A percentile compares a stretch with the other conserved stretches of the same genome.
These are phyloP conservation scores for Aurelia coerulea DNA, from an alignment of 30 jellyfish, hydroid and myxozoan genomes.

Conservation along the genomic window DNA sequence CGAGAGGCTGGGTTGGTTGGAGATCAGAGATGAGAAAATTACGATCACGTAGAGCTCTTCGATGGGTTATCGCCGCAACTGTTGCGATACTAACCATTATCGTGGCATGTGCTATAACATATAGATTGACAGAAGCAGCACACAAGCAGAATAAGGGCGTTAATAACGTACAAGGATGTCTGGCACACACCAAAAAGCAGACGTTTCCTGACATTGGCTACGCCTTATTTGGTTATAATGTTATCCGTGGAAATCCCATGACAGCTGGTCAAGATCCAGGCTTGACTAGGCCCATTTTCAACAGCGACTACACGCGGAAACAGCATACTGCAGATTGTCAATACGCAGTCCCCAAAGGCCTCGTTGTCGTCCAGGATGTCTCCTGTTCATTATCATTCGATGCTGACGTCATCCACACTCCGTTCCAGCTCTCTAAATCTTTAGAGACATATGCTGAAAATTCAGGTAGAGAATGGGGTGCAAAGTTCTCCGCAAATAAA, in stretches of 20 bases:
- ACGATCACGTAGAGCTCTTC: too few relatives aligned
- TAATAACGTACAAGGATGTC: not conserved
- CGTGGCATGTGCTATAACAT: too few relatives aligned
- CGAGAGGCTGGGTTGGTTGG: not conserved
- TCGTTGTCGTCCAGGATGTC: slow-evolving; percentile 59
- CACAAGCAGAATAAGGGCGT: not conserved
- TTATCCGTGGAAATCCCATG: slow-evolving; percentile 55
- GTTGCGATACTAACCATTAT: too few relatives aligned
- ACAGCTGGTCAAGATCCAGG: slow-evolving; percentile 85
- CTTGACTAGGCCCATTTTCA: slow-evolving; percentile 66
- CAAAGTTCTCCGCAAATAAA: slow-evolving; percentile 56
- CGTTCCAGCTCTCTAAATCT: slow-evolving; percentile 37
- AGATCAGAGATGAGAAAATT: not conserved
- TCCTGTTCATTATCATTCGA: slow-evolving; percentile 74
- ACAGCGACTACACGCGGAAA: slow-evolving; percentile 31
- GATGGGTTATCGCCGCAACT: too few relatives aligned
- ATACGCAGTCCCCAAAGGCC: slow-evolving; percentile 64
- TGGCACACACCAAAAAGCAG: slow-evolving; percentile 22
- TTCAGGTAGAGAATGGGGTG: slow-evolving; percentile 77
- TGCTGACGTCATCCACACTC: slow-evolving; percentile 32
- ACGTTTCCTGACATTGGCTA: slow-evolving; percentile 72
- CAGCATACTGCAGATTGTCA: slow-evolving; percentile 71
- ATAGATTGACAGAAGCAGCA: not conserved
- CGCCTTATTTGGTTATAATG: slow-evolving; percentile 76
- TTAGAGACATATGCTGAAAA: slow-evolving; percentile 49